These are phyloP conservation scores for Drosophila pseudotakahashii DNA, from an alignment of 2,888 invertebrate species.

Conservation along the genomic window DNA sequence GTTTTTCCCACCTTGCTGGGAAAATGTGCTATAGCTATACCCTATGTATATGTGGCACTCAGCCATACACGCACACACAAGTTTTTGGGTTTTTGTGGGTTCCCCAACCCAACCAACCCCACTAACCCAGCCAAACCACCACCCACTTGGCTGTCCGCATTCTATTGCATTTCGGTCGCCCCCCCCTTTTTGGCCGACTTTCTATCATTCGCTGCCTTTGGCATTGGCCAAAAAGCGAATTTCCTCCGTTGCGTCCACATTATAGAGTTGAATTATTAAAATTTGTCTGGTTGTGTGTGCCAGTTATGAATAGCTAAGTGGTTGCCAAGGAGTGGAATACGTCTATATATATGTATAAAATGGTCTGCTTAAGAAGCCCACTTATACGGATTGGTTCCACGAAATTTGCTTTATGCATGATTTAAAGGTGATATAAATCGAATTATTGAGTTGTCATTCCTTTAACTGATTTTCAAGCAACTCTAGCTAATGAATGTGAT, in stretches of 20 bases:
- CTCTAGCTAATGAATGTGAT: not conserved
- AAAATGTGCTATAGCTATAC: constrained; percentile 27
- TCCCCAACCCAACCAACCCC: constrained; percentile 13
- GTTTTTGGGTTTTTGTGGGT: constrained; percentile 69
- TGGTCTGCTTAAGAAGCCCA: constrained; percentile 11
- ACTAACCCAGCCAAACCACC: not conserved
- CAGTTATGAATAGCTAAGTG: constrained; percentile 74
- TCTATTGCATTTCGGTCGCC: constrained; percentile 39
- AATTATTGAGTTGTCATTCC: constrained; percentile 19
- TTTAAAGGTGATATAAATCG: constrained; percentile 23
- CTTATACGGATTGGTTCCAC: constrained; percentile 12
- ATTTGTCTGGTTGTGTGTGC: constrained; percentile 46
- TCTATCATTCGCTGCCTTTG: constrained; percentile 43
- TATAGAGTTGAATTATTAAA: constrained; percentile 67
- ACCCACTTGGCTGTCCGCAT: constrained; percentile 9
- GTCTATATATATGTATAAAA: constrained; percentile 3
- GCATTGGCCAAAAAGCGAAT: constrained; percentile 59
- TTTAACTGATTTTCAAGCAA: constrained; percentile 2
- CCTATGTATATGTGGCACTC: constrained; percentile 19
- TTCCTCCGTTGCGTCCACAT: constrained; percentile 40
- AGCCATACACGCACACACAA: constrained; percentile 47
- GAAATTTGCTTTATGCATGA: constrained; percentile 18
- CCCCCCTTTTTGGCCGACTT: constrained; percentile 30
- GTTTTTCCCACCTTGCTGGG: constrained; percentile 40
- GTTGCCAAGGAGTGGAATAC: constrained; percentile 49